phyloP scores from a whole-genome alignment of 2,797 vertebrate species.

The Eulemur rubriventer region DNA sequence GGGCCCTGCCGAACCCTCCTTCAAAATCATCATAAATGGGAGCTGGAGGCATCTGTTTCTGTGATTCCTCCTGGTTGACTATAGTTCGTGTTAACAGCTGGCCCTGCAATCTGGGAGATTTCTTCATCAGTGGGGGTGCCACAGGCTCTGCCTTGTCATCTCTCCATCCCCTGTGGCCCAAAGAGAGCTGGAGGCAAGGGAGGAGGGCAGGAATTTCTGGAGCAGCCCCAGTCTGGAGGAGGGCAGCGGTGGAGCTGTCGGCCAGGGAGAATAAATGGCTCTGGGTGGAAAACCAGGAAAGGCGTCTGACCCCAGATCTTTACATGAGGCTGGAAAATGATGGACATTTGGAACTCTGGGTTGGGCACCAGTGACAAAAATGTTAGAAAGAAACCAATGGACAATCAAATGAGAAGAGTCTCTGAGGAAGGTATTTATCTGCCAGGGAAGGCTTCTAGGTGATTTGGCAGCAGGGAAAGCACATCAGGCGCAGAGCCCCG shows the following conservation, averaged over 20 bases:
- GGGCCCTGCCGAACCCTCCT: not conserved
- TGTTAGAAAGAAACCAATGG: not conserved
- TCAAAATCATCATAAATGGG: not conserved
- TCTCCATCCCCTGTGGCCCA: not conserved
- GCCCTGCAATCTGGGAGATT: slow-evolving; percentile 39
- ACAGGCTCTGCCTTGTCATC: slow-evolving; percentile 21
- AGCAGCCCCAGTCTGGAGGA: not conserved
- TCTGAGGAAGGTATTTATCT: not conserved
- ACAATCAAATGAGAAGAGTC: not conserved
- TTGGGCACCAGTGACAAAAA: not conserved
- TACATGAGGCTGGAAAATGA: not conserved
- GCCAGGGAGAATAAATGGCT: not conserved
- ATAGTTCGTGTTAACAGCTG: slow-evolving; percentile 9
- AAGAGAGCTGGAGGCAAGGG: not conserved
- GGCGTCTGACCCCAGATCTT: not conserved
- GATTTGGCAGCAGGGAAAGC: not conserved
- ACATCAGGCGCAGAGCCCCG: not conserved
- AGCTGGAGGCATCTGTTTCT: slow-evolving; percentile 51
- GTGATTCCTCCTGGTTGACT: slow-evolving; percentile 46
- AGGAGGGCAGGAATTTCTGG: not conserved
- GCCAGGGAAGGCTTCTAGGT: not conserved
- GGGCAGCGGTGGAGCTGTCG: not conserved
- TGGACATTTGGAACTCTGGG: not conserved
- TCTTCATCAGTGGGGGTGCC: slow-evolving; percentile 28
- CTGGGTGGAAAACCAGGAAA: not conserved